These are phyloP conservation scores for Doris montereyensis DNA, from an alignment of 2,888 invertebrate genomes.

Conservation along the genomic window DNA sequence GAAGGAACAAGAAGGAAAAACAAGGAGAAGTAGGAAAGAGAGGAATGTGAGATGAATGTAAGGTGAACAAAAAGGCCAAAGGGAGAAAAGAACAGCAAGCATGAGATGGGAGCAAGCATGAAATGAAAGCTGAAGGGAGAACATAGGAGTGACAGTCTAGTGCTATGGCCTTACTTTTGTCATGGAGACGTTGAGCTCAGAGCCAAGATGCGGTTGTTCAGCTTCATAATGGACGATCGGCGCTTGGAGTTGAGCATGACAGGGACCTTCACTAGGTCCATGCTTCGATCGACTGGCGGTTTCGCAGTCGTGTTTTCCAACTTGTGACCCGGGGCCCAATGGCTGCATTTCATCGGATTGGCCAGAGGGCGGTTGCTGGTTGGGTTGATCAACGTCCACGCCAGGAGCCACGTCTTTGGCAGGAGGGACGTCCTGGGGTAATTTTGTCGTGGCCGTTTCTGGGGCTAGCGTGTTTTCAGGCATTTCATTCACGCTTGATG, in stretches of 20 bases:
- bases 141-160: too few relatives aligned
- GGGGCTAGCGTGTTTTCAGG: background rate
- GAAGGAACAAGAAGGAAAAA: too few relatives aligned
- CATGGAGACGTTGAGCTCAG: constrained; percentile 92
- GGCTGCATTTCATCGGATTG: background rate
- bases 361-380: background rate
- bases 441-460: constrained; percentile 39
- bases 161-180: too few relatives aligned
- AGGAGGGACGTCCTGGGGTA: constrained; percentile 22
- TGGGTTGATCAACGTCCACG: background rate
- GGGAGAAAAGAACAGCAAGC: too few relatives aligned
- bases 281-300: background rate
- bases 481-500: background rate
- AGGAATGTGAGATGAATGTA: too few relatives aligned
- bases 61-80: background rate
- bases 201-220: constrained; percentile 95
- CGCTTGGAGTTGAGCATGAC: constrained; percentile 49
- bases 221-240: constrained; percentile 80
- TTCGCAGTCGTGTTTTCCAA: background rate
- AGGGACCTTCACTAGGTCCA: constrained; percentile 47
- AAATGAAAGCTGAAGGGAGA: too few relatives aligned
- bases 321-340: background rate
- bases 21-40: too few relatives aligned
- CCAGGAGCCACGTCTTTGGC: background rate
- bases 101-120: too few relatives aligned